Base-by-base conservation (phyloP, 2,888 invertebrate species). In the Eudemis profundana region DNA sequence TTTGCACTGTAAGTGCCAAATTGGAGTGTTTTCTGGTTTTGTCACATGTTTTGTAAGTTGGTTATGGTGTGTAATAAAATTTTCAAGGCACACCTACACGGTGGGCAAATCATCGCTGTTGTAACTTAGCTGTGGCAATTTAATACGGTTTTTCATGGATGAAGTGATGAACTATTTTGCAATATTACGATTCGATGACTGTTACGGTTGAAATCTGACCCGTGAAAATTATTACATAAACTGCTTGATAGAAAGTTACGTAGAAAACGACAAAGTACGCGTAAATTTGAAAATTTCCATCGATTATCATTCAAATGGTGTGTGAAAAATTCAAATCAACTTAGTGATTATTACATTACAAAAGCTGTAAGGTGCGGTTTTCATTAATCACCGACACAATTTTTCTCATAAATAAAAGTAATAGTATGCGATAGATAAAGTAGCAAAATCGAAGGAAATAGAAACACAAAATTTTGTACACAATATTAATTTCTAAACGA, bases 121-220 rank as follows among this genome's bases (percentile, higher is more conserved):
- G 65, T 40, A 65, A 65, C 47, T 33, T 53, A 17, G 42, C 23
- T 63, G 67, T 59, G 40, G 47, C 50, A 64, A 64, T 66, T 63
- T 47, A 49, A 60, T 50, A 40, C 27, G 42, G 44, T 66, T 72
- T 71, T 72, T 70, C 60, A 68, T 65, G 69, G 72, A 73, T 69
- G 69, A 67, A 71, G 72, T 68, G 60, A 70, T 68, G 65, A 66
- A 67, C 70, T 61, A 60, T 73, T 70, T 70, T 67, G 72, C 69
- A 73, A 75, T 51, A 56, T 19, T 51, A 19, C 17, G n/a, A 50
- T 38, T 53, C 23, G 44, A 36, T 15, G 44, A 38, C 36, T 0
- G 36, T 59, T 51, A 8, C 38, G 27, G 15, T 46, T 17, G 19
- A 64, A 42, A 36, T 36, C 46, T 59, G 50, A 59, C 19, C 59